Percentiles rank a stretch among this genome's conserved stretches.
Conservation (phyloP, 2,797 vertebrate genomes). For the Cossypha dichroa region DNA sequence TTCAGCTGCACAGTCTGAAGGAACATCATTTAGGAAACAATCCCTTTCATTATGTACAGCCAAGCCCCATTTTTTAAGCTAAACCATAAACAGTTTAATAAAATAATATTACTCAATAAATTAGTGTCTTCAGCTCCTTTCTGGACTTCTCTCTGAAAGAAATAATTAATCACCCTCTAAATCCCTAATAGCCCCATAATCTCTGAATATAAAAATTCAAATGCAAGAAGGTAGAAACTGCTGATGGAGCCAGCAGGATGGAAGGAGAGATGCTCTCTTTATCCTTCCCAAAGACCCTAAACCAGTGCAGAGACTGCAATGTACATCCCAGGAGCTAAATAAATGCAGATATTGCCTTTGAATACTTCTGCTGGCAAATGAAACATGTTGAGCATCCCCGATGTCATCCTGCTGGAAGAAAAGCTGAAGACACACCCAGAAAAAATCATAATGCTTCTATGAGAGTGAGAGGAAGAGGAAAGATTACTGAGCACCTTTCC, state of each 20-base stretch:
- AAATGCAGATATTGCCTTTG: background rate
- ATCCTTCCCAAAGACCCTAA: background rate
- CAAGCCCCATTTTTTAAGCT: background rate
- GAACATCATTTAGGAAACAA: background rate
- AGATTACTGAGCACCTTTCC: background rate
- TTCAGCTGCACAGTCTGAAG: background rate
- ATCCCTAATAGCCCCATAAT: background rate
- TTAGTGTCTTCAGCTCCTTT: background rate
- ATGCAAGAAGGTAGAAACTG: background rate
- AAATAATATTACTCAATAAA: background rate
- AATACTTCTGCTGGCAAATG: background rate
- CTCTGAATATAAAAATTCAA: background rate
- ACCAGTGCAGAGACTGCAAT: fast-evolving
- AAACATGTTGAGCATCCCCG: background rate
- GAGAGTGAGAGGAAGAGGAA: background rate
- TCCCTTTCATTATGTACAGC: background rate
- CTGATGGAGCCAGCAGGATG: background rate
- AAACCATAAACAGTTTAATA: background rate
- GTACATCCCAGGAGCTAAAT: fast-evolving
- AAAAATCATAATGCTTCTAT: background rate
- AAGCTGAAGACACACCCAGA: background rate
- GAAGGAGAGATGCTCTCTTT: background rate
- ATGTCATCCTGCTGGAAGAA: background rate
- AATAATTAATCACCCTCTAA: background rate
- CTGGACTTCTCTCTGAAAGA: background rate